Percentiles rank a stretch among this genome's conserved stretches.
Evolutionary conservation across 2,797 vertebrate genomes (phyloP).

Genomic region (Anas bernieri): DNA sequence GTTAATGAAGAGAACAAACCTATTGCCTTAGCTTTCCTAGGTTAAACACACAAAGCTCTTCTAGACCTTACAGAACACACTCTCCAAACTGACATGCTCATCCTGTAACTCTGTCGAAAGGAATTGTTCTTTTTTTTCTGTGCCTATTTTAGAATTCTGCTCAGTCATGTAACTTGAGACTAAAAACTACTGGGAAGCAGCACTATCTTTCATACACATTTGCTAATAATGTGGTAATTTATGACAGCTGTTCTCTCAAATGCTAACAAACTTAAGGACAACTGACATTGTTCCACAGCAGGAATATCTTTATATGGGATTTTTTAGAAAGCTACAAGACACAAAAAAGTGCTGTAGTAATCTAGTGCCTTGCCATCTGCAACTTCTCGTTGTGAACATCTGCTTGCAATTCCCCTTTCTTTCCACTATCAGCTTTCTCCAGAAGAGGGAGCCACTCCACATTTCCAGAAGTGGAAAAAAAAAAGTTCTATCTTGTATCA

Average conservation of each 20-base stretch:
- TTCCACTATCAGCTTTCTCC: not conserved
- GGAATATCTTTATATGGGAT: not conserved
- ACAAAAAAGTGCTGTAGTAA: not conserved
- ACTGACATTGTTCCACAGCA: not conserved
- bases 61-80: not conserved
- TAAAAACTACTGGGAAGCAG: not conserved
- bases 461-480: not conserved
- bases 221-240: not conserved
- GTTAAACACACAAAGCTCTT: not conserved
- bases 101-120: not conserved
- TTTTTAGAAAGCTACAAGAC: not conserved
- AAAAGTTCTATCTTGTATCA: not conserved
- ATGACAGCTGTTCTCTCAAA: not conserved
- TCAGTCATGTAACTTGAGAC: not conserved
- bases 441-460: not conserved
- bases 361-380: not conserved
- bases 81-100: not conserved
- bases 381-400: not conserved
- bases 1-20: not conserved
- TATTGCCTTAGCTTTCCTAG: not conserved
- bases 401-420: not conserved
- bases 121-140: not conserved
- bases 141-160: not conserved
- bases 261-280: not conserved
- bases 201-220: not conserved